A percentile compares a stretch with the other conserved stretches of the same genome.
Conservation (phyloP, 2,888 invertebrate species). For the Sinotaia quadrata region DNA sequence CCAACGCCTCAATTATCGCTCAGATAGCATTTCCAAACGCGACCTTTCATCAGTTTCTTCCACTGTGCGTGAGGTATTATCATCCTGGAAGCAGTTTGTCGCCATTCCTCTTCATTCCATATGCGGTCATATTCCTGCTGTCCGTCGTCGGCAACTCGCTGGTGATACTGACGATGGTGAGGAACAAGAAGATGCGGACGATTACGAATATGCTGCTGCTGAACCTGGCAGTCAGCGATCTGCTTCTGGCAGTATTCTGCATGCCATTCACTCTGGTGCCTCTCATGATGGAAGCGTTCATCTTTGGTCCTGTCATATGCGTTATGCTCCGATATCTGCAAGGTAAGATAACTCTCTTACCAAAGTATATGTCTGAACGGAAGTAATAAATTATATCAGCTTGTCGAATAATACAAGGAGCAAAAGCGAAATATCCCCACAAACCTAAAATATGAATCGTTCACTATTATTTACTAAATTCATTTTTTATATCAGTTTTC, state of each 20-base stretch:
- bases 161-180: constrained; percentile 79
- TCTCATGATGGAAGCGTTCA: constrained; percentile 78
- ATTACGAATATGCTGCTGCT: constrained; percentile 74
- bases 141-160: constrained; percentile 85
- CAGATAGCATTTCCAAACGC: constrained; percentile 25
- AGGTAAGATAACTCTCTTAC: constrained; percentile 78
- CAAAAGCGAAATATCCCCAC: no score
- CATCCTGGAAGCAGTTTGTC: constrained; percentile 13
- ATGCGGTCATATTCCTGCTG: constrained; percentile 83
- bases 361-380: no score
- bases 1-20: constrained; percentile 8
- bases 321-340: constrained; percentile 82
- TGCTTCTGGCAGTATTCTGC: constrained; percentile 85
- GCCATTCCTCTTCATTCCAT: constrained; percentile 63
- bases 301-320: constrained; percentile 83
- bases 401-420: no score
- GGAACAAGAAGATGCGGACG: constrained; percentile 74
- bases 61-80: constrained; percentile 9
- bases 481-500: no score
- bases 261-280: constrained; percentile 83
- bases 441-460: no score
- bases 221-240: constrained; percentile 79
- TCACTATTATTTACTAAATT: no score
- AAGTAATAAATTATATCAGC: no score
- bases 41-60: constrained; percentile 8